phyloP scores from a whole-genome alignment of 2,888 invertebrate genomes.

The Panorpa germanica region DNA sequence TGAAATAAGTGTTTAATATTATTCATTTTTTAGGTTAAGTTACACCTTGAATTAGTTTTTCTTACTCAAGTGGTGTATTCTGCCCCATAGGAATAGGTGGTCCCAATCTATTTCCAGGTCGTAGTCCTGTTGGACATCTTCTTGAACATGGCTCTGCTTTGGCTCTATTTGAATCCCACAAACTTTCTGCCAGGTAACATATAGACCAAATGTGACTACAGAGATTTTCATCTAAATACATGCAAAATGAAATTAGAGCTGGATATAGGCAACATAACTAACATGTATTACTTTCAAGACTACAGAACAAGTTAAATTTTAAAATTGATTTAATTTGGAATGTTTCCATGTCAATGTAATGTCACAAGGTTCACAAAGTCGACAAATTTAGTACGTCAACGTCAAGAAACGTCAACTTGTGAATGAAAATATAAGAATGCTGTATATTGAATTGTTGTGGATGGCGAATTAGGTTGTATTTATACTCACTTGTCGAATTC shows the following conservation, averaged over 20 bases:
- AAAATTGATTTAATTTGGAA: too few species aligned
- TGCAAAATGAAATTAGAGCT: conserved; percentile 1
- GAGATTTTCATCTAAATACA: conserved; percentile 38
- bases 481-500: conserved; percentile 41
- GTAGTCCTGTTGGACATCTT: conserved; percentile 45
- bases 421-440: too few species aligned
- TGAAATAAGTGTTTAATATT: conserved; percentile 5
- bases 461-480: too few species aligned
- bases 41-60: background rate
- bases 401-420: too few species aligned
- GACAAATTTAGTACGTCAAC: too few species aligned
- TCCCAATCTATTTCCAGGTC: conserved; percentile 30
- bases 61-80: conserved; percentile 46
- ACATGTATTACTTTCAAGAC: too few species aligned
- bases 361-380: too few species aligned
- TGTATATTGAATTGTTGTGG: too few species aligned
- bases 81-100: conserved; percentile 48
- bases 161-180: conserved; percentile 32
- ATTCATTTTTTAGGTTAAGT: conserved; percentile 6
- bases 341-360: too few species aligned
- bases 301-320: too few species aligned
- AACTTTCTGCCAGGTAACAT: conserved; percentile 61
- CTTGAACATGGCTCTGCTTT: conserved; percentile 52
- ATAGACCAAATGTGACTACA: conserved; percentile 68
- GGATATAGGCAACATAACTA: conserved; percentile 5